phyloP scores from a whole-genome alignment of 2,797 vertebrate genomes.

The Brachyrhaphis roseni region DNA sequence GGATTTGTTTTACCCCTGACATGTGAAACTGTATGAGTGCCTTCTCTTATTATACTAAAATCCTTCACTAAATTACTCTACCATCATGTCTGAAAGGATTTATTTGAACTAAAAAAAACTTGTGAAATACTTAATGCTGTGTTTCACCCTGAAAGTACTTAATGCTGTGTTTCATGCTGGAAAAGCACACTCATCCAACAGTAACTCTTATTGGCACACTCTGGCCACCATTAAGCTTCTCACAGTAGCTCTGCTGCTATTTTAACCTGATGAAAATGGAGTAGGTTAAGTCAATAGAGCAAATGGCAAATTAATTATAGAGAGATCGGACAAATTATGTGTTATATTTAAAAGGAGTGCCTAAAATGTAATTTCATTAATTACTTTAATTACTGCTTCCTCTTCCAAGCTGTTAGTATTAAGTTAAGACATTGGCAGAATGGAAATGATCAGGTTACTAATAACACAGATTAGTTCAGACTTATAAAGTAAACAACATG shows the following conservation, averaged over 20 bases:
- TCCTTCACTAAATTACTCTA: slow-evolving; percentile 12
- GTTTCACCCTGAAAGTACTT: slow-evolving; percentile 8
- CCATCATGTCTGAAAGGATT: slow-evolving; percentile 21
- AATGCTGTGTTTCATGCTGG: neutral
- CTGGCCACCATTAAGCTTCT: slow-evolving; percentile 20
- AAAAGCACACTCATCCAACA: slow-evolving; percentile 21
- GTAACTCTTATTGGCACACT: slow-evolving; percentile 14
- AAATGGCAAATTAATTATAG: slow-evolving; percentile 38
- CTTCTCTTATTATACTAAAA: slow-evolving; percentile 11
- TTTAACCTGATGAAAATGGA: slow-evolving; percentile 26
- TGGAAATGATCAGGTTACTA: slow-evolving; percentile 42
- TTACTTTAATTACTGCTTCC: slow-evolving; percentile 46
- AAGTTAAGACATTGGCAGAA: slow-evolving; percentile 24
- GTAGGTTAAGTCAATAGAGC: slow-evolving; percentile 34
- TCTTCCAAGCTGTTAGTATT: slow-evolving; percentile 41
- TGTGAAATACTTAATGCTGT: slow-evolving; percentile 1
- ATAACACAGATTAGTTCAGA: slow-evolving; percentile 34
- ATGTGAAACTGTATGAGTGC: slow-evolving; percentile 20
- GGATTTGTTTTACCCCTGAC: slow-evolving; percentile 44
- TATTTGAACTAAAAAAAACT: slow-evolving; percentile 2
- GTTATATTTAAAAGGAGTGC: slow-evolving; percentile 20
- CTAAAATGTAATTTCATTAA: slow-evolving; percentile 47
- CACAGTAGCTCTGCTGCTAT: slow-evolving; percentile 31
- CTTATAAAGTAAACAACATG: slow-evolving; percentile 21
- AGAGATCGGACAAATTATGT: slow-evolving; percentile 26